Percentiles rank a stretch among this genome's conserved stretches.
Conservation (phyloP, 2,888 invertebrate genomes). For the Cephus spinipes region DNA sequence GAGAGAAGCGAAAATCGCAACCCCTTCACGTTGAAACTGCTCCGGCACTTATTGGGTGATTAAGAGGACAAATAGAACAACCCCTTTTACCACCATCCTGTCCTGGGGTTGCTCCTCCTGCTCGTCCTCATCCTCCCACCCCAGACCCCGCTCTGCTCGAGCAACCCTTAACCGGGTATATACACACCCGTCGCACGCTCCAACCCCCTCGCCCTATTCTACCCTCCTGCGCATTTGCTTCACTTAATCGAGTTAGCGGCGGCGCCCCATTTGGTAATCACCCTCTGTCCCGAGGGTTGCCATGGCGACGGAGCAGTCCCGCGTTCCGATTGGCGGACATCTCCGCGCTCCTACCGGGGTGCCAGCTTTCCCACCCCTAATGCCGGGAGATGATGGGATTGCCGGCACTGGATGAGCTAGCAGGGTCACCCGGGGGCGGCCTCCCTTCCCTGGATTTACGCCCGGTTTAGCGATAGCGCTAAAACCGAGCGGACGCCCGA, state of each 20-base stretch:
- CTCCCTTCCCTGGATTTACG: constrained; percentile 17
- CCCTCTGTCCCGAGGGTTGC: constrained; percentile 55
- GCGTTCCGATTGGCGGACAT: constrained; percentile 43
- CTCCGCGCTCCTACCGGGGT: constrained; percentile 32
- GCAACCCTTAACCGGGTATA: constrained; percentile 23
- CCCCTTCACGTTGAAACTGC: constrained; percentile 20
- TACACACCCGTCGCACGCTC: constrained; percentile 10
- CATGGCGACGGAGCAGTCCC: constrained; percentile 53
- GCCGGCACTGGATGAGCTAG: constrained; percentile 17
- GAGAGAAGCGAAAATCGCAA: constrained; percentile 4
- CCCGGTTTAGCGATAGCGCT: constrained; percentile 6
- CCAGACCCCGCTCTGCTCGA: constrained; percentile 29
- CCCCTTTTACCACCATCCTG: constrained; percentile 25
- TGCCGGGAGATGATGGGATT: constrained; percentile 22
- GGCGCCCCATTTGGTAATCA: constrained; percentile 62
- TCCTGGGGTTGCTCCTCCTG: constrained; percentile 6
- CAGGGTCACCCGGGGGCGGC: constrained; percentile 17
- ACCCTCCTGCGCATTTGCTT: constrained; percentile 32
- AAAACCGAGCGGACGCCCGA: constrained; percentile 1
- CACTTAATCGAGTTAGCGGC: constrained; percentile 61
- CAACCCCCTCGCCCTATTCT: constrained; percentile 9
- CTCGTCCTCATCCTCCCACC: constrained; percentile 23
- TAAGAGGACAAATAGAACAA: constrained; percentile 62
- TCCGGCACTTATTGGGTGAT: constrained; percentile 63
- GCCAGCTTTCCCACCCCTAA: constrained; percentile 23